Base-by-base conservation (phyloP, 2,888 invertebrate species). In the Hipparchia sbordonii region DNA sequence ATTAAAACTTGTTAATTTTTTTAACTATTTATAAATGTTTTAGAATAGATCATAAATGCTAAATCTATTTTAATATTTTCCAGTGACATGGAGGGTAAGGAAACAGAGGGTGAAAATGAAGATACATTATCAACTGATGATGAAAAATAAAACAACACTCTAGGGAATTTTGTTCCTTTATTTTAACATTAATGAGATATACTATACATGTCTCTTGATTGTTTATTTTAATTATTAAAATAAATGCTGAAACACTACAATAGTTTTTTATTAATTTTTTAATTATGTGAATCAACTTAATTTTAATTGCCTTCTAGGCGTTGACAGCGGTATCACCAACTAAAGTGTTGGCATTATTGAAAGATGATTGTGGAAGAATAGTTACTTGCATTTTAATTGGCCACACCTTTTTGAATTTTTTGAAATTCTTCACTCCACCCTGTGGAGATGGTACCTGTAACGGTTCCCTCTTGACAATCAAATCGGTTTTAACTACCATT, bases 341-440 rank as follows among this genome's bases (percentile, higher is more conserved):
- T 13, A 67, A 13, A 67, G 54, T 6, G 7, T 60, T 59, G 2
- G 13, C 10, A 12, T 7, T 60, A 51, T 33, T 59, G 10, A 59
- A 46, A n/a, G 71, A 61, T 73, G 85, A 81, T 66, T 80, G 83
- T 12, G 86, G 82, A 75, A 87, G 83, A 56, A 87, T 74, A 76
- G 85, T 87, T 12, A 87, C 80, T 75, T 89, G 88, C 84, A 85
- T 88, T 79, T 87, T 91, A 7, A 91, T 61, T 74, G 93, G 93
- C 93, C 93, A 93, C 23, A 93, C 88, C 77, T 93, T 93, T 80
- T 91, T 92, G 74, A 93, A 93, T 75, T 87, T 93, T 74, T 93
- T 93, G 79, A 92, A 93, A 80, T 93, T 93, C 72, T 83, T 89
- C 0, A 84, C 73, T 72, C 79, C 77, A 66, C 62, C 71, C 71